Evolutionary conservation across 1,140 invertebrate species (phyloP).

Genomic region (Aricia agestis): DNA sequence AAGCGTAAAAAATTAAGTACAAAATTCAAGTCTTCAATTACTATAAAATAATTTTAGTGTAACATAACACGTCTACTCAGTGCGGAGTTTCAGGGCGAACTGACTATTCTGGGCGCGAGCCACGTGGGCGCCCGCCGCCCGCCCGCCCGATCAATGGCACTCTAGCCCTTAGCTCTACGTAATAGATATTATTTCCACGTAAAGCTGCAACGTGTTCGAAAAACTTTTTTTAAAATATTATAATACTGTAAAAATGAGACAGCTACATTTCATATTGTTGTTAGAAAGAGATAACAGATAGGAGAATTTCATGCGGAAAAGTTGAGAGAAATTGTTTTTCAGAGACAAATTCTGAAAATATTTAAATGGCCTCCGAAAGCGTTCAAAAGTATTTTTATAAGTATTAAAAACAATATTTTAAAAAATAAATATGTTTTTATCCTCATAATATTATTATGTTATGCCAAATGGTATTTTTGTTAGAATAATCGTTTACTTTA

Average conservation of each 20-base stretch:
- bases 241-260: not conserved
- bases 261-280: no score
- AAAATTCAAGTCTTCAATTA: not conserved
- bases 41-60: conserved; percentile 15
- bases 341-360: no score
- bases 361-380: no score
- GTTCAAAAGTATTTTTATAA: no score
- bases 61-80: conserved; percentile 37
- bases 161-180: conserved; percentile 42
- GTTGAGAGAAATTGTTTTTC: not conserved
- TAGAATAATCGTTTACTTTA: no score
- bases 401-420: no score
- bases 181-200: conserved; percentile 16
- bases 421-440: no score
- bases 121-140: conserved; percentile 61
- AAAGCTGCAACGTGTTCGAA: not conserved
- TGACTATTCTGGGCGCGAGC: conserved; percentile 65
- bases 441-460: no score
- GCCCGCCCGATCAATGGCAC: conserved; percentile 63
- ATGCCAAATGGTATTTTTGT: no score
- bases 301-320: not conserved
- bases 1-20: not conserved
- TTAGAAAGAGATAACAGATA: no score
- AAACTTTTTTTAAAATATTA: not conserved
- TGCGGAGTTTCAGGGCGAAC: conserved; percentile 45